Evolutionary conservation across 1,140 invertebrate genomes (phyloP).

Genomic region (Diabrotica undecimpunctata): DNA sequence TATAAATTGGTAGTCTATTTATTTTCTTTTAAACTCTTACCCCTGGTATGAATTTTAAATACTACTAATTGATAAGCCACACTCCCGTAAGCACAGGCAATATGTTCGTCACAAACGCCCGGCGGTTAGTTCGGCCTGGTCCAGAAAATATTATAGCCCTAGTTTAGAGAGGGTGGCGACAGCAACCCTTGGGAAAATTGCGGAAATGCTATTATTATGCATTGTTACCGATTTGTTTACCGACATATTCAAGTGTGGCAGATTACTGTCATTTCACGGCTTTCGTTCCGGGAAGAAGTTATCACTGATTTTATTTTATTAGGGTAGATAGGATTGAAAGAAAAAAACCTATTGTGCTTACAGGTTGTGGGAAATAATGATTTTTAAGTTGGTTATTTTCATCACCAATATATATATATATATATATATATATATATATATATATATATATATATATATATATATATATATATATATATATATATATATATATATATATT

Average conservation of each 20-base stretch:
- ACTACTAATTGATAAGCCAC: slow-evolving; percentile 42
- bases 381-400: too few relatives aligned
- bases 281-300: slow-evolving; percentile 7
- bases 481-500: too few relatives aligned
- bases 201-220: slow-evolving; percentile 38
- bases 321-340: slow-evolving; percentile 1
- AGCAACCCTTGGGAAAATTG: slow-evolving; percentile 38
- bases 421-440: too few relatives aligned
- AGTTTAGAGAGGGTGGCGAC: slow-evolving; percentile 33
- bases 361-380: background rate
- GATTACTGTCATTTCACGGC: slow-evolving; percentile 38
- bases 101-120: slow-evolving; percentile 40
- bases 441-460: too few relatives aligned
- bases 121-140: slow-evolving; percentile 36
- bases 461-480: too few relatives aligned
- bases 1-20: too few relatives aligned
- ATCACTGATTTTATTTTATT: slow-evolving; percentile 10
- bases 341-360: background rate
- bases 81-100: slow-evolving; percentile 41
- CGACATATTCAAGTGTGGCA: slow-evolving; percentile 40
- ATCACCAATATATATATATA: too few relatives aligned
- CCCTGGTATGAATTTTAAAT: too few relatives aligned
- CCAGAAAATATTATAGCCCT: slow-evolving; percentile 45
- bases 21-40: too few relatives aligned
- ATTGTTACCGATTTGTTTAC: slow-evolving; percentile 41